These are phyloP conservation scores for Hirundichthys speculiger DNA, from an alignment of 2,113 vertebrate species.

Conservation along the genomic window DNA sequence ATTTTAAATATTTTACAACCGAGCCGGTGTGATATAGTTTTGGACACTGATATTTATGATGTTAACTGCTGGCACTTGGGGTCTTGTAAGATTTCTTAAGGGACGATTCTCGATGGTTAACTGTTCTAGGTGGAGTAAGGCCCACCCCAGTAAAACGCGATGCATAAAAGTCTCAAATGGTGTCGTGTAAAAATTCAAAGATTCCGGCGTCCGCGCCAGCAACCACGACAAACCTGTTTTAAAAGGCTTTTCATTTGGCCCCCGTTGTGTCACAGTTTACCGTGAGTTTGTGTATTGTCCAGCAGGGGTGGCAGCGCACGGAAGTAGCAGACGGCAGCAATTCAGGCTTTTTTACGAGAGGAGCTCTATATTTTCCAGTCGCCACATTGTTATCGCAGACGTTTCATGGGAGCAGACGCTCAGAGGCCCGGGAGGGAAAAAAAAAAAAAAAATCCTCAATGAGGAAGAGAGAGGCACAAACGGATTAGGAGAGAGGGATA, in stretches of 20 bases:
- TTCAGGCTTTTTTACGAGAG: conserved; percentile 71
- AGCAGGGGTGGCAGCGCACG: conserved; percentile 6
- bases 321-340: conserved; percentile 64
- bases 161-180: conserved; percentile 18
- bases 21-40: conserved; percentile 6
- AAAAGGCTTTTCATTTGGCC: conserved; percentile 47
- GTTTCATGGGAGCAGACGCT: conserved; percentile 39
- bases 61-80: conserved; percentile 24
- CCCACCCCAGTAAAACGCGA: conserved; percentile 8
- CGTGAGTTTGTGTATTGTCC: conserved; percentile 30
- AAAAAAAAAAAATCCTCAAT: too few relatives aligned
- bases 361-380: conserved; percentile 66
- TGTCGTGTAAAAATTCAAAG: conserved; percentile 26
- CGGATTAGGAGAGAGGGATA: conserved; percentile 1
- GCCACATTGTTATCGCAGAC: conserved; percentile 34
- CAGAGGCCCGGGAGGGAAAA: conserved; percentile 21
- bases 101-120: conserved; percentile 4
- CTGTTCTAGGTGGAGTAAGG: background rate
- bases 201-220: conserved; percentile 9
- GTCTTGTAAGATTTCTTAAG: conserved; percentile 5
- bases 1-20: conserved; percentile 21
- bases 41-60: conserved; percentile 11
- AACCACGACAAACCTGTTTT: conserved; percentile 26
- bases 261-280: conserved; percentile 38
- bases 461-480: background rate